Conservation (phyloP, 2,797 vertebrate species). For the Neopelma chrysocephalum region DNA sequence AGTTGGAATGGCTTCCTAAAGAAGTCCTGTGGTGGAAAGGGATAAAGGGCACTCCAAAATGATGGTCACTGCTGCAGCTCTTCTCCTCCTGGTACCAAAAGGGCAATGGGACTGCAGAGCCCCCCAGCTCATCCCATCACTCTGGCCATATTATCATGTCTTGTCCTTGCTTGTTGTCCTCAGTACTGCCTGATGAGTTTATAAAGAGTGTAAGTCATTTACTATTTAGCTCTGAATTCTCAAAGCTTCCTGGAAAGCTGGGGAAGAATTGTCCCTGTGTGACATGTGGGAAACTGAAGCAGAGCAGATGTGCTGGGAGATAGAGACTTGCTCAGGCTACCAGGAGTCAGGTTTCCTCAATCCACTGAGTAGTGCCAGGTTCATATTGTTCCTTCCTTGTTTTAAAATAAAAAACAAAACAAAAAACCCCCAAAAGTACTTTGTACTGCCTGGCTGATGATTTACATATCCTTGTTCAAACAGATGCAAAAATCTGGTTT, state of each 20-base stretch:
- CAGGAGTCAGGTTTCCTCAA: not conserved
- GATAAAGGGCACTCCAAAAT: not conserved
- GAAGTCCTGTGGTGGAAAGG: not conserved
- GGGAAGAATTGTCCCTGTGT: not conserved
- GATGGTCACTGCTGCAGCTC: not conserved
- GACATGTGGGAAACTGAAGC: not conserved
- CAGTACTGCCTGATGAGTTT: not conserved
- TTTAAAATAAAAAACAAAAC: not conserved
- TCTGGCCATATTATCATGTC: not conserved
- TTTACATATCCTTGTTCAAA: not conserved
- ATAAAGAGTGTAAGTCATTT: not conserved
- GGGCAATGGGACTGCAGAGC: not conserved
- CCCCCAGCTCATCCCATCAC: not conserved
- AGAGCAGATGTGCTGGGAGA: not conserved
- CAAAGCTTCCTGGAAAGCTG: not conserved
- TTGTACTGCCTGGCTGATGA: not conserved
- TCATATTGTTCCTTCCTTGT: not conserved
- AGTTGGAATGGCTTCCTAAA: not conserved
- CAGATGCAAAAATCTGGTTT: not conserved
- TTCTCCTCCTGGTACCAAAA: not conserved
- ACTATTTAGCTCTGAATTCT: not conserved
- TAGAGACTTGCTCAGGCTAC: not conserved
- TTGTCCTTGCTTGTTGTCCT: not conserved
- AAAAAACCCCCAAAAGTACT: no score
- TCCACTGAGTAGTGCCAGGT: not conserved